These are phyloP conservation scores for Clarias fuscus DNA, from an alignment of 2,797 vertebrate species.

Conservation along the genomic window DNA sequence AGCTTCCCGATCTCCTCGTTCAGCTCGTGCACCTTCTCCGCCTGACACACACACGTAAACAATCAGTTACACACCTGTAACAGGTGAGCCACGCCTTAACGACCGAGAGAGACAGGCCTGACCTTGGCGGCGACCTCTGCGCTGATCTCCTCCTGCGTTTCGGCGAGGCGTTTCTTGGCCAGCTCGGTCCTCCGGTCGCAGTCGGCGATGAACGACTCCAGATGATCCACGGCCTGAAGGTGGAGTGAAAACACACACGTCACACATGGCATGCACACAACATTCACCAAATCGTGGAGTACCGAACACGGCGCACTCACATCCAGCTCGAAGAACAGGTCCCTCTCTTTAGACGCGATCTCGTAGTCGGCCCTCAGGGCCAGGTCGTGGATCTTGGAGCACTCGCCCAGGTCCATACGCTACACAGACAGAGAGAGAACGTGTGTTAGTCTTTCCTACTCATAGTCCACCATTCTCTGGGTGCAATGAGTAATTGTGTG, in stretches of 20 bases:
- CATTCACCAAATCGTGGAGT: neutral
- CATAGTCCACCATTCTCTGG: too few relatives aligned
- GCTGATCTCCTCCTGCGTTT: constrained; percentile 98
- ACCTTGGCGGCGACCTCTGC: constrained; percentile 98
- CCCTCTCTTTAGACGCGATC: constrained; percentile 96
- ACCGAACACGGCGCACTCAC: constrained; percentile 75
- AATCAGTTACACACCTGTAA: neutral
- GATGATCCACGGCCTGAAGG: constrained; percentile 90
- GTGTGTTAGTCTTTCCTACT: neutral
- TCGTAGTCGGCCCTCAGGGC: constrained; percentile 98
- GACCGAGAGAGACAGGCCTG: neutral
- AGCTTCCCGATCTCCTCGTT: constrained; percentile 99
- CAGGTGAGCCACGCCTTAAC: neutral
- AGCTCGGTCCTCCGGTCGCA: constrained; percentile 96
- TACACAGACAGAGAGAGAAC: constrained; percentile 56
- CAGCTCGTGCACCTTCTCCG: constrained; percentile 96
- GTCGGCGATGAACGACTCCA: constrained; percentile 96
- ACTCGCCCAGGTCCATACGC: constrained; percentile 99
- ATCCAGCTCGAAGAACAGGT: constrained; percentile 97
- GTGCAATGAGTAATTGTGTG: too few relatives aligned
- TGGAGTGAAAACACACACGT: neutral
- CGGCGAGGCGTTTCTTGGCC: constrained; percentile 96
- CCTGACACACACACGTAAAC: constrained; percentile 69
- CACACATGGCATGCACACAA: too few relatives aligned
- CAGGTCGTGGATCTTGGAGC: constrained; percentile 97